Conservation (phyloP, 2,888 invertebrate genomes). For the Habroteleia sp. region DNA sequence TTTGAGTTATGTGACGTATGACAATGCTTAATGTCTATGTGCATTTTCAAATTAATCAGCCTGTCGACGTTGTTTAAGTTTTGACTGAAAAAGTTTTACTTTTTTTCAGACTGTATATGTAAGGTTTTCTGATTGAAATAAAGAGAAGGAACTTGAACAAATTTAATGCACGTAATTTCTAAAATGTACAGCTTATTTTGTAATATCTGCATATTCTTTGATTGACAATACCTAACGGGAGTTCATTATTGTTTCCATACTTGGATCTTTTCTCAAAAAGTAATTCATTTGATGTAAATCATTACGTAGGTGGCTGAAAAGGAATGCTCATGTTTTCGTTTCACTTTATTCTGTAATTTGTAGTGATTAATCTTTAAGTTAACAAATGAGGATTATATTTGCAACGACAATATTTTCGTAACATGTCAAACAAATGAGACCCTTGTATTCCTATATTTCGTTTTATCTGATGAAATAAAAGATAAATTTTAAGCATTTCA, state of each 20-base stretch:
- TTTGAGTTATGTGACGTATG: neutral
- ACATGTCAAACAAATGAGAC: constrained; percentile 24
- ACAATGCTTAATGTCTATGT: neutral
- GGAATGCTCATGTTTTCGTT: constrained; percentile 3
- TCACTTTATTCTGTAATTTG: constrained; percentile 36
- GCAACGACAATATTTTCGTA: constrained; percentile 27
- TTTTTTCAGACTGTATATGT: too few species aligned
- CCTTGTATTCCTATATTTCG: constrained; percentile 13
- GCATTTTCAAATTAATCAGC: constrained; percentile 1
- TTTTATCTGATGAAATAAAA: constrained; percentile 23
- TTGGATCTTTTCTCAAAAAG: constrained; percentile 29
- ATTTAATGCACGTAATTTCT: neutral
- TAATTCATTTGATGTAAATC: constrained; percentile 28
- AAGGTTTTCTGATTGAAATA: too few species aligned
- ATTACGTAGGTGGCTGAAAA: constrained; percentile 34
- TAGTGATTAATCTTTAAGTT: constrained; percentile 19
- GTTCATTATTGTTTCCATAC: constrained; percentile 40
- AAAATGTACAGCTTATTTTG: constrained; percentile 1
- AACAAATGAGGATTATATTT: constrained; percentile 23
- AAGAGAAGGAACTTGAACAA: too few species aligned
- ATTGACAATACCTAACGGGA: constrained; percentile 12
- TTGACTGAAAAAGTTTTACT: neutral
- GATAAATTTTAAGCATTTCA: constrained; percentile 19
- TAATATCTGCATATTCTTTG: constrained; percentile 19
- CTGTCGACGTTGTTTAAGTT: neutral